These are phyloP conservation scores for Drosophila simulans DNA, from an alignment of 1,140 invertebrate genomes.

Conservation along the genomic window DNA sequence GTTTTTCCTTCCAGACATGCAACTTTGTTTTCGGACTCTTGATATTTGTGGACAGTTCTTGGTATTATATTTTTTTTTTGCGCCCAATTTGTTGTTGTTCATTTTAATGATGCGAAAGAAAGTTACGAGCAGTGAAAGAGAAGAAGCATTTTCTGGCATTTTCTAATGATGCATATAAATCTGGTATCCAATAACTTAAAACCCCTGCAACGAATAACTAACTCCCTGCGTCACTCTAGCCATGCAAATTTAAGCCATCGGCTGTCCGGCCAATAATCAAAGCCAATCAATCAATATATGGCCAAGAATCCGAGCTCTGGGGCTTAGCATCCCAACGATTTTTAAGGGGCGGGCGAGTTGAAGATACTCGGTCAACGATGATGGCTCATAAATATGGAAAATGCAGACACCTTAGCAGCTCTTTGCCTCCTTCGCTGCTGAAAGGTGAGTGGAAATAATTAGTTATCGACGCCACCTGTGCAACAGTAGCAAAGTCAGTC, in stretches of 20 bases:
- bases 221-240: slow-evolving; percentile 17
- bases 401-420: slow-evolving; percentile 48
- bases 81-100: slow-evolving; percentile 40
- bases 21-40: slow-evolving; percentile 27
- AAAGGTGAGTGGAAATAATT: slow-evolving; percentile 54
- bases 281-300: slow-evolving; percentile 47
- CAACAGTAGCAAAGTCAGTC: slow-evolving; percentile 43
- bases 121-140: slow-evolving; percentile 24
- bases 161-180: slow-evolving; percentile 55
- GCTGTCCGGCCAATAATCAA: slow-evolving; percentile 42
- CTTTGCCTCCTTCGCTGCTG: slow-evolving; percentile 11
- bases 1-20: slow-evolving; percentile 31
- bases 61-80: slow-evolving; percentile 10
- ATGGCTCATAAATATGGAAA: slow-evolving; percentile 49
- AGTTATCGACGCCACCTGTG: slow-evolving; percentile 51
- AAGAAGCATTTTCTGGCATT: slow-evolving; percentile 19
- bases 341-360: neutral
- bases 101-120: slow-evolving; percentile 53
- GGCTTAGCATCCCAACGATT: neutral
- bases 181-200: slow-evolving; percentile 24
- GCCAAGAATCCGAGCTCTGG: neutral
- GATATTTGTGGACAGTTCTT: slow-evolving; percentile 45
- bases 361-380: slow-evolving; percentile 6
- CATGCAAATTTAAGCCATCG: slow-evolving; percentile 47
- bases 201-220: slow-evolving; percentile 38